A percentile compares a stretch with the other conserved stretches of the same genome.
Evolutionary conservation across 2,888 invertebrate genomes (phyloP).

Genomic region (Encarsia formosa): DNA sequence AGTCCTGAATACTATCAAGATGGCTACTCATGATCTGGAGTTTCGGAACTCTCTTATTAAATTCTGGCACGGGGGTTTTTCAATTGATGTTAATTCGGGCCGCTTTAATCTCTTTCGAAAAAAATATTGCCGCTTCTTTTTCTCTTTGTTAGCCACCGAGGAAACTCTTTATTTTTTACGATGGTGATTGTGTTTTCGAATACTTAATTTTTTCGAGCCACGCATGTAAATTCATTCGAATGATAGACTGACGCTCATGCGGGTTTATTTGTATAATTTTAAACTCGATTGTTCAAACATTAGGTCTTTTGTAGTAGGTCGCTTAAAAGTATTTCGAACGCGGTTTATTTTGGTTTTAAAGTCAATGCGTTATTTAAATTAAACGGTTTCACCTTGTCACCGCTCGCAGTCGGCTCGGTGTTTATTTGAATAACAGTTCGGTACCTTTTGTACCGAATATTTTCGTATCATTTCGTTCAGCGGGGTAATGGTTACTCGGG

Average conservation of each 20-base stretch:
- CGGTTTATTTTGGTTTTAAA: too few relatives aligned
- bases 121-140: not conserved
- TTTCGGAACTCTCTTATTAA: conserved; percentile 22
- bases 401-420: not conserved
- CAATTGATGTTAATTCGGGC: conserved; percentile 26
- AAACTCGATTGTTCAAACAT: conserved; percentile 14
- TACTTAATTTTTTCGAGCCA: not conserved
- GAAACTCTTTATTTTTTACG: not conserved
- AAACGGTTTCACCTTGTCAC: not conserved
- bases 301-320: too few relatives aligned
- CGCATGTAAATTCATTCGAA: not conserved
- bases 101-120: conserved; percentile 21
- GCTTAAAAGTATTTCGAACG: too few relatives aligned
- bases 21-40: conserved; percentile 3
- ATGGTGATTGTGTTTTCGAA: not conserved
- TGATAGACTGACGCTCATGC: conserved; percentile 1
- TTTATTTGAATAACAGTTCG: conserved; percentile 15
- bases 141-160: not conserved
- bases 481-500: not conserved
- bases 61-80: conserved; percentile 24
- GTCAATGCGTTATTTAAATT: conserved; percentile 2
- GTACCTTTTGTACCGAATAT: too few relatives aligned
- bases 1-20: conserved; percentile 25
- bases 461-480: not conserved
- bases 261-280: conserved; percentile 9